phyloP scores from a whole-genome alignment of 2,888 invertebrate genomes.

The Aporophyla lueneburgensis region DNA sequence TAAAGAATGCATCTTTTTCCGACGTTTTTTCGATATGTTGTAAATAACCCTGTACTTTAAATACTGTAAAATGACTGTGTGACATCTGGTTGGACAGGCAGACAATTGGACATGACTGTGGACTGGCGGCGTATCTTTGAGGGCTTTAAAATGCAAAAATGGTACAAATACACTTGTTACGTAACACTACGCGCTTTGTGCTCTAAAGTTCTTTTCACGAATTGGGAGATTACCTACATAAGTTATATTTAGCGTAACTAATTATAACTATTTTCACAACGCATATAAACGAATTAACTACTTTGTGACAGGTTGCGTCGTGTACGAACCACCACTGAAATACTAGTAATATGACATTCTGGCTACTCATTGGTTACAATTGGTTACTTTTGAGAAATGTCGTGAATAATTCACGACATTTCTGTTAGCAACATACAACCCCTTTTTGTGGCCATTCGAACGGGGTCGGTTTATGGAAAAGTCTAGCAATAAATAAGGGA shows the following conservation, averaged over 20 bases:
- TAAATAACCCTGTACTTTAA: no score
- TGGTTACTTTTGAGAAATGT: neutral
- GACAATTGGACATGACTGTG: no score
- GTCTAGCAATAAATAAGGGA: no score
- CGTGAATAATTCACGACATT: neutral
- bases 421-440: no score
- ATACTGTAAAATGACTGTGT: no score
- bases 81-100: no score
- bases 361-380: neutral
- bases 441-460: neutral
- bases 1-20: neutral
- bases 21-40: no score
- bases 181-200: neutral
- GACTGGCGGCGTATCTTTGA: neutral
- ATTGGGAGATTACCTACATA: neutral
- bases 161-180: neutral
- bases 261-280: neutral
- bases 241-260: neutral
- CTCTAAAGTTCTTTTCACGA: no score
- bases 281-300: neutral
- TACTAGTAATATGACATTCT: neutral
- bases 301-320: neutral
- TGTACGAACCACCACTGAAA: neutral
- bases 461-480: neutral
- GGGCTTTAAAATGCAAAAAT: neutral